Evolutionary conservation across 2,888 invertebrate genomes (phyloP).

Genomic region (Nezara viridula): DNA sequence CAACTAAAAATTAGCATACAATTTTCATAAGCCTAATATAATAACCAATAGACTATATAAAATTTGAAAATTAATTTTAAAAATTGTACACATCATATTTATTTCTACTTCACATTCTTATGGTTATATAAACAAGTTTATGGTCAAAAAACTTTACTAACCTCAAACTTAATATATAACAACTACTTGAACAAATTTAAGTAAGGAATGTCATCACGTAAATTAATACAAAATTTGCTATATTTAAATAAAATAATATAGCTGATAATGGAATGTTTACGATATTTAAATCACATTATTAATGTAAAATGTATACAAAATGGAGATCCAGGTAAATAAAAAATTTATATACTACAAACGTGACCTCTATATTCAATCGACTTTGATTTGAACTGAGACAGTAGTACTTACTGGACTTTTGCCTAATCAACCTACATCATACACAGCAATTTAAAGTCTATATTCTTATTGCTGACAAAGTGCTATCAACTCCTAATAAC

Average conservation of each 20-base stretch:
- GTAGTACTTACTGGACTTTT: neutral
- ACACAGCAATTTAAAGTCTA: constrained; percentile 33
- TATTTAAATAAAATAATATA: neutral
- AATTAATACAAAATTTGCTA: neutral
- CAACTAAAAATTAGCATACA: neutral
- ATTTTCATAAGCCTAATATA: neutral
- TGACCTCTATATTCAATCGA: neutral
- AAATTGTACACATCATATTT: neutral
- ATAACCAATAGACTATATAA: neutral
- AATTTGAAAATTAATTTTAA: neutral
- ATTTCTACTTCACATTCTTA: neutral
- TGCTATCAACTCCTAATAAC: constrained; percentile 29
- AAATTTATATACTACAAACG: neutral
- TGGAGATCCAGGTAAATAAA: neutral
- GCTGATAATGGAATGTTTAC: neutral
- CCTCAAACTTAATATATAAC: neutral
- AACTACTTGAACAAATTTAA: neutral
- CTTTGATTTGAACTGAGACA: neutral
- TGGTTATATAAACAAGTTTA: neutral
- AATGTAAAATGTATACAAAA: neutral
- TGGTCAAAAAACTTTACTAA: neutral
- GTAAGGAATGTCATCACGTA: neutral
- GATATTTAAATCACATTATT: neutral
- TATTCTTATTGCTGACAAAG: constrained; percentile 12
- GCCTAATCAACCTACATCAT: neutral